These are phyloP conservation scores for Hycleus cichorii DNA, from an alignment of 1,140 invertebrate genomes.

Conservation along the genomic window DNA sequence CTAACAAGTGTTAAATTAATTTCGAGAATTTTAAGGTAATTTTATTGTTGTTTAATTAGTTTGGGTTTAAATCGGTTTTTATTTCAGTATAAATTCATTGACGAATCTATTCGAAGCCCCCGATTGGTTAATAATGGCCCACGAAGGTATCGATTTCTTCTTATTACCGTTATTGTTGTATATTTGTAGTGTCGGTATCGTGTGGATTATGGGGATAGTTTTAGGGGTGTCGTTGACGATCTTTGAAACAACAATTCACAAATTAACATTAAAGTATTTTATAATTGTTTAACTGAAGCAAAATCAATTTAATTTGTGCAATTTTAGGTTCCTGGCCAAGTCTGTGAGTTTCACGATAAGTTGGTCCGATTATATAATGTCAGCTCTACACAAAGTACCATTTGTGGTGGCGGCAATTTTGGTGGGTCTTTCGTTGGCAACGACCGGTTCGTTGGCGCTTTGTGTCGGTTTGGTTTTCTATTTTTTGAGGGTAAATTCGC, in stretches of 20 bases:
- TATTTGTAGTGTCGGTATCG: conserved; percentile 43
- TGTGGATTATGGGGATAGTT: conserved; percentile 43
- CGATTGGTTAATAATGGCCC: conserved; percentile 29
- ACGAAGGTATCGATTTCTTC: conserved; percentile 35
- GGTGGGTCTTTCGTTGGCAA: conserved; percentile 44
- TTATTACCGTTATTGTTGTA: conserved; percentile 41
- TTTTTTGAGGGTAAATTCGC: conserved; percentile 46
- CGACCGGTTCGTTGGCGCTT: conserved; percentile 50
- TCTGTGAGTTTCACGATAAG: conserved; percentile 45
- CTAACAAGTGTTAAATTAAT: conserved; percentile 34
- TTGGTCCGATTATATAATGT: conserved; percentile 49
- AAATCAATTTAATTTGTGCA: neutral
- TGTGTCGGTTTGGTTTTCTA: conserved; percentile 48
- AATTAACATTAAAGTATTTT: conserved; percentile 47
- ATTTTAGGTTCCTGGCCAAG: conserved; percentile 45
- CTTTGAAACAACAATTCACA: conserved; percentile 51
- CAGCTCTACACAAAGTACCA: conserved; percentile 47
- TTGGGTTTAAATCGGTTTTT: no score
- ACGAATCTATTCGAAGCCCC: conserved; percentile 28
- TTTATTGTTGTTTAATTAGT: neutral
- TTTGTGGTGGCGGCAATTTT: conserved; percentile 42
- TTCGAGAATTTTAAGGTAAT: conserved; percentile 32
- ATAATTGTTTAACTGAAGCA: no score
- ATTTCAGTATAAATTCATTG: conserved; percentile 15
- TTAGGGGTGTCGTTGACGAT: conserved; percentile 47